phyloP scores from a whole-genome alignment of 2,888 invertebrate genomes.

The Mythimna lalbum region DNA sequence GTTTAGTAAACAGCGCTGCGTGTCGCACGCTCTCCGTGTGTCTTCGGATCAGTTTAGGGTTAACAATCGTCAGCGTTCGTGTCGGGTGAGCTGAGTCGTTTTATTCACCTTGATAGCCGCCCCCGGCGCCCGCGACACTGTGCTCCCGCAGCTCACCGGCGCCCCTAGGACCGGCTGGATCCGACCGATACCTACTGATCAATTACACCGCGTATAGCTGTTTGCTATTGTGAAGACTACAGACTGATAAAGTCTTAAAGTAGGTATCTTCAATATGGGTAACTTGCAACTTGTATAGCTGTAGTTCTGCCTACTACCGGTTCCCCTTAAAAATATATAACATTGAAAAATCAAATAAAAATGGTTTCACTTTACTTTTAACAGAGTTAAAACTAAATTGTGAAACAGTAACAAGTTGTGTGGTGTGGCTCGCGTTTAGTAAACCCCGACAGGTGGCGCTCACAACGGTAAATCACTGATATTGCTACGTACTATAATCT shows the following conservation, averaged over 20 bases:
- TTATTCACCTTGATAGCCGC: neutral
- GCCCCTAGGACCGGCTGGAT: neutral
- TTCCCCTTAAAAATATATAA: neutral
- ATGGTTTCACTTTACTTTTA: constrained; percentile 2
- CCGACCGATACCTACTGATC: neutral
- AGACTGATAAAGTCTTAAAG: neutral
- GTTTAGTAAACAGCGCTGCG: neutral
- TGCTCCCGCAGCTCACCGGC: neutral
- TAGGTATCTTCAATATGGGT: too few species aligned
- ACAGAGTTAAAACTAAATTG: neutral
- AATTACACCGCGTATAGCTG: neutral
- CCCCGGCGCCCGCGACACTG: neutral
- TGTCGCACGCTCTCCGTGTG: neutral
- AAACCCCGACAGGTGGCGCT: too few species aligned
- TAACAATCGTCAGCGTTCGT: neutral
- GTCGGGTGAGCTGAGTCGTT: neutral
- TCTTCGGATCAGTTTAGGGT: neutral
- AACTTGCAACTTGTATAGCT: neutral
- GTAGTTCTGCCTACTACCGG: neutral
- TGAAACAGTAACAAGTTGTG: neutral
- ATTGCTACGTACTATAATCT: neutral
- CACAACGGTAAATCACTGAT: neutral
- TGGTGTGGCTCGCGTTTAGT: neutral
- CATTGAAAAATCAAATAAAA: neutral
- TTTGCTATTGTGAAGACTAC: neutral